Evolutionary conservation across 2,797 vertebrate species (phyloP).

Genomic region (Rousettus madagascariensis): DNA sequence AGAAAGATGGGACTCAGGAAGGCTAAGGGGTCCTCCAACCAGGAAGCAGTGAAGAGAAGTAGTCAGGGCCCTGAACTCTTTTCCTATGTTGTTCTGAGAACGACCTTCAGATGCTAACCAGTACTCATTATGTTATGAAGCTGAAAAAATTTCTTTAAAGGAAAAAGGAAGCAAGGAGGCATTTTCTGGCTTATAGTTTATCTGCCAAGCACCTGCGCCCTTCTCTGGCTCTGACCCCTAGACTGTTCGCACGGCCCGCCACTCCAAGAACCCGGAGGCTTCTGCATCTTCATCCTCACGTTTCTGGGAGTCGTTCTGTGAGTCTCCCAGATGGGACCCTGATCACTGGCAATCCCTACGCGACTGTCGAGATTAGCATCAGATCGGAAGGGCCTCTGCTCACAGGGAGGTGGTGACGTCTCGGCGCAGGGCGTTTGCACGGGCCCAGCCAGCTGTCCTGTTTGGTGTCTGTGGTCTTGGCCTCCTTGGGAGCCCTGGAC

Average conservation of each 20-base stretch:
- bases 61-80: neutral
- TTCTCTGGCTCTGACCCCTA: neutral
- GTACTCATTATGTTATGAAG: neutral
- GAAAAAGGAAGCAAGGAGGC: neutral
- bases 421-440: slow-evolving; percentile 16
- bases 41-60: neutral
- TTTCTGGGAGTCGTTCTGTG: neutral
- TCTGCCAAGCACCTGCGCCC: neutral
- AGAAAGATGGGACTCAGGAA: neutral
- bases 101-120: neutral
- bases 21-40: neutral
- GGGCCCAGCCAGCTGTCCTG: neutral
- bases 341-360: neutral
- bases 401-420: neutral
- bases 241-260: neutral
- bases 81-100: neutral
- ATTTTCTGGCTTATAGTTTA: neutral
- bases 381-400: neutral
- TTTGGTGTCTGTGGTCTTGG: slow-evolving; percentile 57
- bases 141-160: neutral
- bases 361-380: neutral
- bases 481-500: slow-evolving; percentile 61
- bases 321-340: neutral
- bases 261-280: neutral
- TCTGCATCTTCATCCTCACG: fast-evolving